Evolutionary conservation across 2,888 invertebrate species (phyloP), one percentile per base, ranked within the genome.

Genomic region (Eudasyphora cyanicolor): DNA sequence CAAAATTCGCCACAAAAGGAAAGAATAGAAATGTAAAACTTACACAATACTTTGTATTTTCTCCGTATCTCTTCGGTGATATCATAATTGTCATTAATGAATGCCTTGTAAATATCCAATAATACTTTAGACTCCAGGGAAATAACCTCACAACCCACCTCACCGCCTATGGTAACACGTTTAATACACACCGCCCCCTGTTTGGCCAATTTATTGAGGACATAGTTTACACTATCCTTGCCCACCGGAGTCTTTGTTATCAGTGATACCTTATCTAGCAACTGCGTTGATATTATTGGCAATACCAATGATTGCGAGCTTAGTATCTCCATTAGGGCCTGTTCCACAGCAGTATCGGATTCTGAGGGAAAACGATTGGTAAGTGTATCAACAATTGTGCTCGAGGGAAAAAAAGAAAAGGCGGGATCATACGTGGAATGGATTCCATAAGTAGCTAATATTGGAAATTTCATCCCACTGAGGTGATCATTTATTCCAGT

Each of bases 181-280:
- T 91, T 89, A 6, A 92, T 91, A 4, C 89, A 89, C 24, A 88
- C 88, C 0, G 89, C 90, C 0, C 88, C 89, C 17, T 96, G 96
- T n/a, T 95, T 94, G 1, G 96, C 94, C 90, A 97, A 94, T 91
- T 97, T 97, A 87, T 95, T 95, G 4, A 97, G 91, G 67, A 97
- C 93, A 90, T 95, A 96, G 86, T 95, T 95, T 8, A 97, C 93
- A 86, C 94, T 93, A 67, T 94, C 92, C 85, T 95, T 94, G 3
- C 94, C 93, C 6, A 95, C 93, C 82, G 93, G 70, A 92, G 92
- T 86, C 92, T 93, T 86, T 92, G 89, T 91, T 91, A 93, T 88
- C 93, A 93, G 83, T 92, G 93, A 79, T 93, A 94, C 79, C 93
- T 93, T 83, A 3, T 93, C 92, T 0, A 94, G 92, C 21, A 97